Evolutionary conservation across 2,888 invertebrate species (phyloP).

Genomic region (Eucera pruinosa): DNA sequence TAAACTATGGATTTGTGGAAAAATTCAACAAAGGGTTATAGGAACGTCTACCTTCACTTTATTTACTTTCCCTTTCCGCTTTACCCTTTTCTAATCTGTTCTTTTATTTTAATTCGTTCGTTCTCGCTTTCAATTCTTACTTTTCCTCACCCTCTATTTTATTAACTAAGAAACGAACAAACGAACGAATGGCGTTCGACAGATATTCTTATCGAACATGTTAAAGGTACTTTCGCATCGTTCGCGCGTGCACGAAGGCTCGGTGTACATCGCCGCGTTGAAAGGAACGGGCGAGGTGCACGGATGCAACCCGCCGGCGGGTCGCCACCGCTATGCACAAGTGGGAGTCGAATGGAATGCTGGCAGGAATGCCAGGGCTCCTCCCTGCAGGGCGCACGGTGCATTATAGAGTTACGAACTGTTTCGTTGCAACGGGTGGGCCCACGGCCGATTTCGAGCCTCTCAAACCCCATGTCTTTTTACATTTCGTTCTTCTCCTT

Average conservation of each 20-base stretch:
- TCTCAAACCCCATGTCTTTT: conserved; percentile 38
- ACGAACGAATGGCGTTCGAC: too few species aligned
- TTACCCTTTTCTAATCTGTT: too few species aligned
- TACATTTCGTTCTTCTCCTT: conserved; percentile 57
- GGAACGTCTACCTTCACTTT: too few species aligned
- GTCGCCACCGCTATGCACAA: conserved; percentile 62
- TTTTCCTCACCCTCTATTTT: too few species aligned
- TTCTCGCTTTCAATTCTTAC: too few species aligned
- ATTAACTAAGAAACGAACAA: too few species aligned
- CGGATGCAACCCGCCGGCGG: conserved; percentile 68
- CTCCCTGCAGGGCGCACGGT: conserved; percentile 70
- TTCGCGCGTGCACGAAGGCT: conserved; percentile 60
- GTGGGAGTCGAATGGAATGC: conserved; percentile 73
- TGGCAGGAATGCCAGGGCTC: conserved; percentile 70
- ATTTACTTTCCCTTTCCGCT: too few species aligned
- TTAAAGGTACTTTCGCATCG: too few species aligned
- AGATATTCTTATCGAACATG: too few species aligned
- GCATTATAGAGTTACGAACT: conserved; percentile 74
- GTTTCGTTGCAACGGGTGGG: conserved; percentile 69
- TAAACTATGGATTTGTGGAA: too few species aligned
- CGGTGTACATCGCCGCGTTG: conserved; percentile 57
- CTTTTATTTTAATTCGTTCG: too few species aligned
- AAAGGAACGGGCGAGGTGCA: conserved; percentile 54
- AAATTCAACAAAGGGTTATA: too few species aligned
- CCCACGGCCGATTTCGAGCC: conserved; percentile 66